Base-by-base conservation (phyloP, 2,888 invertebrate species). In the Physocephala rufipes region DNA sequence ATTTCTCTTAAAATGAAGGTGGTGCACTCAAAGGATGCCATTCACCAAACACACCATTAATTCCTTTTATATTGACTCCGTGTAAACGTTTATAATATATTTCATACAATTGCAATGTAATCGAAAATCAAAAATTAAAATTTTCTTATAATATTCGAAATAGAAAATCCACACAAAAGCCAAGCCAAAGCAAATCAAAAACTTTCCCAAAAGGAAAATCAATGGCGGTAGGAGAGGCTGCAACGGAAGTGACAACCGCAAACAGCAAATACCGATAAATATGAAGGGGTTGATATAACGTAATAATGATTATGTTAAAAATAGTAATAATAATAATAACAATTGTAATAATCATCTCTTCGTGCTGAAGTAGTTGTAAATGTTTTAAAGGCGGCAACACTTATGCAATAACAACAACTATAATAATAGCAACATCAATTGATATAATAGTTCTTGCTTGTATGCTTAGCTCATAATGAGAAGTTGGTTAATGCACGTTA, bases 161-260 rank as follows among this genome's bases (percentile, higher is more conserved):
- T 53, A 21, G 15, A 53, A 53, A 36, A 36, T 9, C 36, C 36
- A 63, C 73, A 36, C 64, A 47, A 64, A 21, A 21, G 26, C 24
- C 26, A 58, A 53, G 53, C 64, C n/a, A n/a, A 71, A 51, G 51
- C 61, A 59, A 71, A 51, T 36, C 30, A 45, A 58, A 58, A 71
- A 26, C n/a, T 61, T 21, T 66, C 63, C 47, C 30, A 55, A 63
- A 30, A 67, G 49, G 13, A 7, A 36, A 43, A 30, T 67, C 28
- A 21, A 45, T 16, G 7, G 21, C 24, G 13, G 26, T 55, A 16
- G 19, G 21, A 55, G 7, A 26, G 30, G 24, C 47, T n/a, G 26
- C 13, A 28, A 58, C 58, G 49, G n/a, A 15, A 47, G n/a, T n/a
- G n/a, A n/a, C n/a, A n/a, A n/a, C n/a, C 28, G 26, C 7, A 12